Evolutionary conservation across 1,140 invertebrate genomes (phyloP), one percentile per base, ranked within the genome.

Genomic region (Lepidurus packardi): DNA sequence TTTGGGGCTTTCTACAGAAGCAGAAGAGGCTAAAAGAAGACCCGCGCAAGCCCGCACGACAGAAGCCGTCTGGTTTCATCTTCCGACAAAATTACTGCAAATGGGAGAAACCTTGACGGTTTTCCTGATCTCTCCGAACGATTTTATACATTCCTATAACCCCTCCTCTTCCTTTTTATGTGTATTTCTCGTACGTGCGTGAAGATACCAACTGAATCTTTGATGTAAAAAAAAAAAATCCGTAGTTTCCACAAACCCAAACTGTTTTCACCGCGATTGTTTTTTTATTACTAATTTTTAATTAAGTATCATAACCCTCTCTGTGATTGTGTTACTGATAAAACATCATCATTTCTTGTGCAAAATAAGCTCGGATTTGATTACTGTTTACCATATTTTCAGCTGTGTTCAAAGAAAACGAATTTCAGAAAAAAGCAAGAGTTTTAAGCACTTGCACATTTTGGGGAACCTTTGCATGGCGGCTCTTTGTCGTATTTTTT

Each of bases 41-140:
- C 53, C 34, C 34, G 3, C 34, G 34, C 34, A 2, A 65, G 0
- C 21, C 13, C 53, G 53, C 53, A 65, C 16, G 21, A 65, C 45
- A 65, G 16, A n/a, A 13, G 6, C 53, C 21, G 9, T 7, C 53
- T n/a, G 16, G 53, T n/a, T 65, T 7, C 7, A 21, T 7, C 7
- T n/a, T 65, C 5, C 21, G 16, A 21, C 21, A 7, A 0, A 65
- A 65, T 65, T 13, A 65, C 53, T 16, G 53, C 16, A 65, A n/a
- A 65, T 65, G 13, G 53, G 53, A 65, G 53, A 65, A 65, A 7
- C 53, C 16, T 65, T 65, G 53, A 65, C 53, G 53, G 53, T 65
- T 65, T 65, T 21, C 21, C 53, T 65, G 53, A 65, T 65, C 53
- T 65, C 53, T 65, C 53, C 53, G 21, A 65, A 7, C 53, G 16